Base-by-base conservation (phyloP, 53 echinoderm and acorn worm species). In the Astropecten irregularis region DNA sequence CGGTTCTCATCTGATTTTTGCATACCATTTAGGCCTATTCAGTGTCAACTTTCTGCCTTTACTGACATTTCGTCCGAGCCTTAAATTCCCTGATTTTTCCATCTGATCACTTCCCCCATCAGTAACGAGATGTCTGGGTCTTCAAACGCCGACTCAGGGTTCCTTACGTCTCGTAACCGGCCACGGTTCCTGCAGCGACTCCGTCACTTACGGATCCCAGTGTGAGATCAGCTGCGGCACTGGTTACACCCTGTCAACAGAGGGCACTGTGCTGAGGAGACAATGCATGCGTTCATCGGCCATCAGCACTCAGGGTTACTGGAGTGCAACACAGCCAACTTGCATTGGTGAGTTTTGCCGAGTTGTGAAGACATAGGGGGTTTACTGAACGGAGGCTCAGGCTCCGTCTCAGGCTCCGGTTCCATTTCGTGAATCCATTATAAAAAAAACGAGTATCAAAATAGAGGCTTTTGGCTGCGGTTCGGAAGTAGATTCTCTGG, bases 311-410 rank as follows among this genome's bases (percentile, higher is more conserved):
- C 53, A 76, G 1, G 92, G 89, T 5, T 89, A 54, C 66, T 92
- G 92, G 92, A 62, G 38, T 31, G 68, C 70, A 3, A 38, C 86
- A 3, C 49, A 64, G 20, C 89, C 86, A 25, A 40, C 46, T 20
- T 92, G 92, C 30, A 50, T 39, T 23, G 83, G 92, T 92, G 52
- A 9, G 76, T 76, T 70, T 1, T n/a, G n/a, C n/a, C n/a, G n/a
- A n/a, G n/a, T n/a, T n/a, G n/a, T n/a, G n/a, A n/a, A n/a, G n/a
- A n/a, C n/a, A n/a, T n/a, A n/a, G n/a, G n/a, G n/a, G n/a, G n/a
- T n/a, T n/a, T n/a, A n/a, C n/a, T n/a, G n/a, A n/a, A n/a, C n/a
- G n/a, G n/a, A n/a, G n/a, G n/a, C n/a, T n/a, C n/a, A n/a, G n/a
- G n/a, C n/a, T n/a, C n/a, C n/a, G n/a, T n/a, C n/a, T n/a, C n/a